A percentile compares a stretch with the other conserved stretches of the same genome.
phyloP scores from a whole-genome alignment of 2,888 invertebrate genomes.

The Myopa testacea region DNA sequence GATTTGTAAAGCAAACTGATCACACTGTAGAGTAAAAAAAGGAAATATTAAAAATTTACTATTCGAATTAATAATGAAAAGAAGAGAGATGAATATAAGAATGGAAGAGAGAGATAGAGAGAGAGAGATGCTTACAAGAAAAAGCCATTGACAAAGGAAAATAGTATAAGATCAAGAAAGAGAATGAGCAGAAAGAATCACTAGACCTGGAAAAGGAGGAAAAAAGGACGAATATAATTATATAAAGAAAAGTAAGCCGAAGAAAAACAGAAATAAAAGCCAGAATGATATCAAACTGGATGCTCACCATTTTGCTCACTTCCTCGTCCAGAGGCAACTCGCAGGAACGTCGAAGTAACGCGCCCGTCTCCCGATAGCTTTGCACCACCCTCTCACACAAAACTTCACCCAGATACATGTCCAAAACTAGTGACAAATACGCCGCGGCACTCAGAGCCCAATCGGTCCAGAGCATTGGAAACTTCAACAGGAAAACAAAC shows the following conservation, averaged over 20 bases:
- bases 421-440: neutral
- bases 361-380: neutral
- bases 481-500: neutral
- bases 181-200: too few species aligned
- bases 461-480: neutral
- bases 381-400: neutral
- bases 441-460: neutral
- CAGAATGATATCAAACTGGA: neutral
- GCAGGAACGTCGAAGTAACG: neutral
- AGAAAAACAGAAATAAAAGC: too few species aligned
- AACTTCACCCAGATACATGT: neutral
- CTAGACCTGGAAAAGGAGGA: too few species aligned
- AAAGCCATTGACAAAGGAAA: too few species aligned
- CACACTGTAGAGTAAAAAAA: neutral
- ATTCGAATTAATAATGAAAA: neutral
- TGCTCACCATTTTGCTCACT: neutral
- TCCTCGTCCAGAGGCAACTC: neutral
- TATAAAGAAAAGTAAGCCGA: too few species aligned
- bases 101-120: too few species aligned
- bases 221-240: too few species aligned
- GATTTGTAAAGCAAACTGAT: slow-evolving; percentile 14
- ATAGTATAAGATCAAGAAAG: too few species aligned
- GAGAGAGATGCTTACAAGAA: too few species aligned
- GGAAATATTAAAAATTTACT: neutral
- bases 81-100: neutral